Percentiles rank a stretch among this genome's conserved stretches.
Evolutionary conservation across 2,888 invertebrate genomes (phyloP).

Genomic region (Amiota communis): DNA sequence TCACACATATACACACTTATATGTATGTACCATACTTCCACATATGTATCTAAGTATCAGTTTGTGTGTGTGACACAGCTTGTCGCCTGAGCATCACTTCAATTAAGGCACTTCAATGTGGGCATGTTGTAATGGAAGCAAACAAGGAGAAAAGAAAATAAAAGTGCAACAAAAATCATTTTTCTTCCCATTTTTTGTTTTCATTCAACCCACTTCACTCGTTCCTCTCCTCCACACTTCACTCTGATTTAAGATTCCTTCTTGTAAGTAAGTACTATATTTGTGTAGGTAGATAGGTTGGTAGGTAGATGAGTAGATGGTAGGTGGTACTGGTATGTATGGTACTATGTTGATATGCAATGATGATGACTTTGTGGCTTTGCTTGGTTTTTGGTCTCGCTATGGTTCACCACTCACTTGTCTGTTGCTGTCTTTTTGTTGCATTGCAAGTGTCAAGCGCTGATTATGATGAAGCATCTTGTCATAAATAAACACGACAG

Average conservation of each 20-base stretch:
- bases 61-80: slow-evolving; percentile 31
- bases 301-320: neutral
- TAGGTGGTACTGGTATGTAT: too few species aligned
- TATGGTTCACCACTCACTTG: slow-evolving; percentile 17
- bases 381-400: neutral
- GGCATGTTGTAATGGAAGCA: slow-evolving; percentile 1
- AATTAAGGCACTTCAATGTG: slow-evolving; percentile 55
- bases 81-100: slow-evolving; percentile 55
- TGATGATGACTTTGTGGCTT: slow-evolving; percentile 12
- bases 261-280: neutral
- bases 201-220: neutral
- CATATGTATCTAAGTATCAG: neutral
- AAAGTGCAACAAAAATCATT: slow-evolving; percentile 10
- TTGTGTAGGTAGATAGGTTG: neutral
- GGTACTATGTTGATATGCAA: too few species aligned
- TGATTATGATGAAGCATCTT: slow-evolving; percentile 70
- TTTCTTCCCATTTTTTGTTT: neutral
- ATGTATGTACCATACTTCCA: too few species aligned
- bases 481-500: slow-evolving; percentile 68
- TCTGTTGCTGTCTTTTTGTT: slow-evolving; percentile 37
- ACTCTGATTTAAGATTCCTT: slow-evolving; percentile 43
- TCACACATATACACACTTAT: neutral
- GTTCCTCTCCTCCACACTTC: slow-evolving; percentile 28
- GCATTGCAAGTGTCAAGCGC: slow-evolving; percentile 59
- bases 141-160: slow-evolving; percentile 16